Evolutionary conservation across 2,797 vertebrate species (phyloP), one percentile per base, ranked within the genome.

Genomic region (Thamnophis elegans): DNA sequence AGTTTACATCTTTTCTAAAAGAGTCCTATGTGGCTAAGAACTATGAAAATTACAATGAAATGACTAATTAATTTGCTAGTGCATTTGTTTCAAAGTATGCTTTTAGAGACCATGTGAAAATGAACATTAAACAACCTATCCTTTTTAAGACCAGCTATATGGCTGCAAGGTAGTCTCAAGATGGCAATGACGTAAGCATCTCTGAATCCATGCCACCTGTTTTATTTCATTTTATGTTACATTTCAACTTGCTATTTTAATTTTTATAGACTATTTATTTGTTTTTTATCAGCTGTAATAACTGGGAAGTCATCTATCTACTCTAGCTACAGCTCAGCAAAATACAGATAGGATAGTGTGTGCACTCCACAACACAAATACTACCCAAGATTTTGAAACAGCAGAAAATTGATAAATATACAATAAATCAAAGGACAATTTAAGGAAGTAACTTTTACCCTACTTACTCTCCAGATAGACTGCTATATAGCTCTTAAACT

Each of bases 21-120:
- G 93, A 95, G 94, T 94, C 87, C 90, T 93, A 94, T 95, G 93
- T 90, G 89, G 95, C 95, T 96, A 96, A 94, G 94, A 92, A 94
- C 95, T 93, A 96, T 94, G 95, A 94, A 95, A 91, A 95, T 90
- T 94, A 93, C 90, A 96, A 95, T 96, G 95, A 96, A 94, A 93
- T 92, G 94, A 91, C 92, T 96, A 96, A 96, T 96, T 96, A 92
- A 95, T 97, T 96, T 96, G 94, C 95, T 96, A 96, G 96, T 96
- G 95, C 89, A 92, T 94, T 93, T 94, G 95, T 96, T 95, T 90
- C 93, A 92, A 42, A 92, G 47, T 89, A 91, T 85, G 58, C 78
- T 94, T 94, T 95, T 96, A 95, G 94, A 96, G 92, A 88, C 95
- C 93, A 95, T 95, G 92, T 91, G 93, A 94, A 95, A 96, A 94